phyloP scores from a whole-genome alignment of 2,888 invertebrate genomes.

The Chydorus sphaericus region DNA sequence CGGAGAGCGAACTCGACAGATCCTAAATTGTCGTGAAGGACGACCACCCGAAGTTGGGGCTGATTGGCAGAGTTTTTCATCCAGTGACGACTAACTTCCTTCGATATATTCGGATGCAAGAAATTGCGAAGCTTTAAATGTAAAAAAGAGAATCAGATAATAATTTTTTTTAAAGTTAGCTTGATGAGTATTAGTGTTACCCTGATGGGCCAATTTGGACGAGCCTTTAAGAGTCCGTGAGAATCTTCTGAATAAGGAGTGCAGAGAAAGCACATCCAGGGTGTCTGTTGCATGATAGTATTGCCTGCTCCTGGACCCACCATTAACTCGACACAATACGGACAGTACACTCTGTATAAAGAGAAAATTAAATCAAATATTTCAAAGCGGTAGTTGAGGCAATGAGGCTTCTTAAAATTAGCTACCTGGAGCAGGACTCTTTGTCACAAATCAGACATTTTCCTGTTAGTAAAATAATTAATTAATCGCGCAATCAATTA shows the following conservation, averaged over 20 bases:
- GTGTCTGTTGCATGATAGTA: background rate
- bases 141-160: background rate
- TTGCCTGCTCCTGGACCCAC: background rate
- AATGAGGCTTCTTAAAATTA: background rate
- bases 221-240: background rate
- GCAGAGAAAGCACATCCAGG: background rate
- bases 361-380: no score
- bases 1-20: background rate
- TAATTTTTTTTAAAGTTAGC: background rate
- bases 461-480: no score
- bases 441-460: background rate
- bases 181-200: background rate
- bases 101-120: background rate
- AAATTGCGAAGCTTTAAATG: background rate
- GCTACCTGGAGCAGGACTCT: background rate
- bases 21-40: conserved; percentile 1
- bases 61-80: background rate
- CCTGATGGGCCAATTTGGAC: background rate
- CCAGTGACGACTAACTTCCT: background rate
- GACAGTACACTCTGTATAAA: background rate
- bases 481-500: no score
- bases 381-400: no score
- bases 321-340: background rate
- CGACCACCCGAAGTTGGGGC: background rate
- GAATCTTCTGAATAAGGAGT: background rate